Conservation (phyloP, 1,140 invertebrate species). For the Drosophila arizonae region DNA sequence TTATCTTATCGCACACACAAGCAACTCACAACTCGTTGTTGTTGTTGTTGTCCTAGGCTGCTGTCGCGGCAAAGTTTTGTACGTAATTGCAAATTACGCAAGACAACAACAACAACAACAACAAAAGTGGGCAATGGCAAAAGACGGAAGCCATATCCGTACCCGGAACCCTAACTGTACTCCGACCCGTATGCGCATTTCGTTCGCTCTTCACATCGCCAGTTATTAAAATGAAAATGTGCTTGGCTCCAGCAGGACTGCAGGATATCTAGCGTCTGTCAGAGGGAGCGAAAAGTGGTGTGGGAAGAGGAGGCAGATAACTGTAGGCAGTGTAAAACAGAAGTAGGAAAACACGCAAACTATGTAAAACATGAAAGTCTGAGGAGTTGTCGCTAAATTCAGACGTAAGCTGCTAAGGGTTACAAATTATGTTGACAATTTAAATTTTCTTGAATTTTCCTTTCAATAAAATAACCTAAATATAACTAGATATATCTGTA, state of each 20-base stretch:
- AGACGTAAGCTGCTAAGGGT: neutral
- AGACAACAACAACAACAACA: constrained; percentile 22
- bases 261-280: neutral
- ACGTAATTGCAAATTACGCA: constrained; percentile 72
- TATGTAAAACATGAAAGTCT: constrained; percentile 22
- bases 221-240: constrained; percentile 69
- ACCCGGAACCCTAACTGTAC: neutral
- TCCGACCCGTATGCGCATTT: constrained; percentile 10
- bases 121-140: constrained; percentile 1
- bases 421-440: too few species aligned
- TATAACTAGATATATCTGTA: neutral
- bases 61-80: constrained; percentile 43
- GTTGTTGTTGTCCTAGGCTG: constrained; percentile 30
- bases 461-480: neutral
- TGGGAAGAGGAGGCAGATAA: neutral
- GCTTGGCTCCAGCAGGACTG: constrained; percentile 43
- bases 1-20: constrained; percentile 36
- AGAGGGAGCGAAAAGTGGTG: neutral
- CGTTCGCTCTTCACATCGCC: constrained; percentile 14
- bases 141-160: neutral
- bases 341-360: constrained; percentile 32
- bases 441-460: neutral
- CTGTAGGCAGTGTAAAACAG: too few species aligned
- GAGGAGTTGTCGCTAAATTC: constrained; percentile 1
- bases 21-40: constrained; percentile 28